A percentile compares a stretch with the other conserved stretches of the same genome.
These are phyloP conservation scores for Dendrocopos noguchii DNA, from an alignment of 2,113 vertebrate genomes.

Conservation along the genomic window DNA sequence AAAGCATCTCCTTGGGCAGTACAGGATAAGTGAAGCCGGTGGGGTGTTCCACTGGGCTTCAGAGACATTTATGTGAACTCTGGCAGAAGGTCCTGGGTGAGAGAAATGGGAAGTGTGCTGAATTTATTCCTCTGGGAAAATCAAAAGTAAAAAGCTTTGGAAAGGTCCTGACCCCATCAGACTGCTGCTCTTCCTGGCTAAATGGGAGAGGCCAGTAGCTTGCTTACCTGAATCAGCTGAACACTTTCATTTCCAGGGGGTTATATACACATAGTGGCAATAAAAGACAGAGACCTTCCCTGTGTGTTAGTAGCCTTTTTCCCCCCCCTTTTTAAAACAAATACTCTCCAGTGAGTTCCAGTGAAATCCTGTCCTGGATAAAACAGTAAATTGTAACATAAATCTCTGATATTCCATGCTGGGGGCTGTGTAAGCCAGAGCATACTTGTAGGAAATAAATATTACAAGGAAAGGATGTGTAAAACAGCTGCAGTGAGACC, in stretches of 20 bases:
- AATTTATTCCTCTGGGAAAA: background rate
- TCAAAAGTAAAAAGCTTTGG: background rate
- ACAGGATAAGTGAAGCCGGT: fast-evolving
- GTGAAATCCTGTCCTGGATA: background rate
- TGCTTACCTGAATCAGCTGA: background rate
- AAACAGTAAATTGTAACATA: background rate
- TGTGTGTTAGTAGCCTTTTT: background rate
- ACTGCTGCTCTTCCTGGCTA: background rate
- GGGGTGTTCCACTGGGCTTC: fast-evolving
- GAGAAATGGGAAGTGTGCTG: background rate
- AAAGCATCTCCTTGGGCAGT: background rate
- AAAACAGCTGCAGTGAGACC: background rate
- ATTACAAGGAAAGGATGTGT: background rate
- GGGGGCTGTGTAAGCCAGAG: background rate
- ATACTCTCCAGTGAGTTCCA: background rate
- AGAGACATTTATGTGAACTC: background rate
- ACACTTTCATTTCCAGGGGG: background rate
- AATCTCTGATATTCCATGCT: background rate
- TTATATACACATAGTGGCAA: background rate
- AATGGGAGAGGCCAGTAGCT: background rate
- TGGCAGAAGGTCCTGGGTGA: background rate
- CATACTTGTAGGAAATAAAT: background rate
- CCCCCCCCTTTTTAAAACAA: background rate
- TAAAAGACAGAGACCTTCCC: background rate
- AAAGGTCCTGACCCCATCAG: background rate